Conservation (phyloP, 2,797 vertebrate genomes). For the Mormyrops attenuatus region DNA sequence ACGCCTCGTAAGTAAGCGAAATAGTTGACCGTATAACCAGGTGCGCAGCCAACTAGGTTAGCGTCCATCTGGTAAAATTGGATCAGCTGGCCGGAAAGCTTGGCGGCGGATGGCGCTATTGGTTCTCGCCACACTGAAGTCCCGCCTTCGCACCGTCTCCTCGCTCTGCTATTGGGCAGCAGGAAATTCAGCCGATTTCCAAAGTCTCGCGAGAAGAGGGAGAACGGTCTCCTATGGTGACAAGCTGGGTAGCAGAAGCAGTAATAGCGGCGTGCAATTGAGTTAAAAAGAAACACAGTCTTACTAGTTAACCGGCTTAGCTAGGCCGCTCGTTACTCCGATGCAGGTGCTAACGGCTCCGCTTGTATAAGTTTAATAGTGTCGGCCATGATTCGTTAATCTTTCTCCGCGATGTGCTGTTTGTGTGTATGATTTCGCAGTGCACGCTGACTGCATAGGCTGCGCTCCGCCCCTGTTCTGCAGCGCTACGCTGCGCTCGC, state of each 20-base stretch:
- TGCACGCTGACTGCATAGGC: not conserved
- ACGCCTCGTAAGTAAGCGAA: not conserved
- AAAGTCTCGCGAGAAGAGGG: conserved; percentile 38
- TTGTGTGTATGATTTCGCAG: conserved; percentile 4
- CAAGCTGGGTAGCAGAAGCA: conserved; percentile 31
- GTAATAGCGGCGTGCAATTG: not conserved
- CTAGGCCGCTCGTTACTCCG: not conserved
- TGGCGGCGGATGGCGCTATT: conserved; percentile 9
- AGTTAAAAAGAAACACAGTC: not conserved
- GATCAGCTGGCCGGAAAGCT: not conserved
- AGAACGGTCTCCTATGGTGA: conserved; percentile 45
- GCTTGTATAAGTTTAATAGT: not conserved
- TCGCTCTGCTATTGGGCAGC: conserved; percentile 17
- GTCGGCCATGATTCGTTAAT: not conserved
- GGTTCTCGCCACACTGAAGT: conserved; percentile 2
- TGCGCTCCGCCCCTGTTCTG: conserved; percentile 25
- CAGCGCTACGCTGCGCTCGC: not conserved
- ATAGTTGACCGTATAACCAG: not conserved
- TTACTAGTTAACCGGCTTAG: not conserved
- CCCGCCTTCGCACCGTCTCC: conserved; percentile 14
- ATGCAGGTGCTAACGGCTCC: not conserved
- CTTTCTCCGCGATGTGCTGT: not conserved
- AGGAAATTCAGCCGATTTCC: not conserved
- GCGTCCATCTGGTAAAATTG: not conserved
- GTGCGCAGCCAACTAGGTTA: not conserved